Conservation (phyloP, 92 coral and sea anemone genomes). For the Metridium senile region DNA sequence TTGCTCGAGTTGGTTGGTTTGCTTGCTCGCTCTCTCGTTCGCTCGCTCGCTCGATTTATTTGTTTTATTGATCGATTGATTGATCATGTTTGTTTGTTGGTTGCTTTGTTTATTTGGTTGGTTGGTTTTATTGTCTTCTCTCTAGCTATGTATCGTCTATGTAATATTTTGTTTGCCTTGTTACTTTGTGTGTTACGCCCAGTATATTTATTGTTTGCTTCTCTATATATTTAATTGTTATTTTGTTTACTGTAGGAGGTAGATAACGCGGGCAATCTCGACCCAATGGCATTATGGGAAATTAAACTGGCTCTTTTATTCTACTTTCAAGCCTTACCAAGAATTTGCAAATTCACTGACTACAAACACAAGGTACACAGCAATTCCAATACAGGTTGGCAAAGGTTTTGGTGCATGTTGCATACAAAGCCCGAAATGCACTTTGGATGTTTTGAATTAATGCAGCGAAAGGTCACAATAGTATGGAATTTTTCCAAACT, state of each 20-base stretch:
- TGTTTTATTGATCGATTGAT: background rate
- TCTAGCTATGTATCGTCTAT: background rate
- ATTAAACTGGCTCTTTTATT: conserved; percentile 68
- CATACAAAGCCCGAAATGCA: too few species aligned
- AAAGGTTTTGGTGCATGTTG: too few species aligned
- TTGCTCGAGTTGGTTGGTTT: background rate
- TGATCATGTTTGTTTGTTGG: background rate
- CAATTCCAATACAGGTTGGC: conserved; percentile 9
- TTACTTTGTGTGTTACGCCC: background rate
- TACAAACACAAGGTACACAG: background rate
- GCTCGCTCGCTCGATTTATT: background rate
- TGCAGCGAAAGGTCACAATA: too few species aligned
- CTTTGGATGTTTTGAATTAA: too few species aligned
- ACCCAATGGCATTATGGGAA: conserved; percentile 72
- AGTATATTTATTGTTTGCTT: background rate
- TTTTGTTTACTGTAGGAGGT: conserved; percentile 53
- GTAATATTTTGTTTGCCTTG: background rate
- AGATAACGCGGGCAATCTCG: conserved; percentile 55
- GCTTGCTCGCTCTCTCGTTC: background rate
- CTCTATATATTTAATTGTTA: background rate
- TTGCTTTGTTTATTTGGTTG: background rate
- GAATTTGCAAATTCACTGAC: conserved; percentile 23
- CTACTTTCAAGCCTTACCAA: conserved; percentile 62
- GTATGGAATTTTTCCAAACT: too few species aligned
- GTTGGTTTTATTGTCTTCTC: background rate